phyloP scores from a whole-genome alignment of 2,113 vertebrate species.

The Blennius ocellaris region DNA sequence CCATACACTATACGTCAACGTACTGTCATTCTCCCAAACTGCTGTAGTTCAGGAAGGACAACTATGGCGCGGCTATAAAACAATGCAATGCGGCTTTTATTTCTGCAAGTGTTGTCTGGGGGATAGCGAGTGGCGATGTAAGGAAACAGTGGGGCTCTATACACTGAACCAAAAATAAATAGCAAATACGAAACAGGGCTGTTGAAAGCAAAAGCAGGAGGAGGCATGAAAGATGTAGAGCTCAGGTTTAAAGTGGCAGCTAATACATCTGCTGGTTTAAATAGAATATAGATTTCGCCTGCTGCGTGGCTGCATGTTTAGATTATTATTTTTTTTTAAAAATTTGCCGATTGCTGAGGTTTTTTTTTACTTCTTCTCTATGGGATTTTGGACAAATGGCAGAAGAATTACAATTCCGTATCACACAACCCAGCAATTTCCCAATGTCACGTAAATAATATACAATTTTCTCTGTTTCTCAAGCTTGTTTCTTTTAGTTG shows the following conservation, averaged over 20 bases:
- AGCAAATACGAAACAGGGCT: constrained; percentile 27
- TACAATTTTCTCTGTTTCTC: constrained; percentile 8
- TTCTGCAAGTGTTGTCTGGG: constrained; percentile 11
- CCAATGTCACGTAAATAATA: constrained; percentile 7
- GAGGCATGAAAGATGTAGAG: constrained; percentile 14
- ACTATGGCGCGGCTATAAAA: constrained; percentile 43
- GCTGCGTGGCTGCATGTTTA: constrained; percentile 4
- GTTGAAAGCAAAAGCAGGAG: constrained; percentile 29
- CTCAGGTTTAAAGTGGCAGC: constrained; percentile 31
- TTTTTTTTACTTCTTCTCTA: background rate
- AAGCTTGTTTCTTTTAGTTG: constrained; percentile 9
- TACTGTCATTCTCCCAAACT: constrained; percentile 59
- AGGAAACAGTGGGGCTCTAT: constrained; percentile 6
- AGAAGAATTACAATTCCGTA: constrained; percentile 3
- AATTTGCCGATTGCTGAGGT: too few species aligned
- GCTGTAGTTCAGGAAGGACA: constrained; percentile 43
- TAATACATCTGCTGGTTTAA: constrained; percentile 32
- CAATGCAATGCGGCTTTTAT: constrained; percentile 25
- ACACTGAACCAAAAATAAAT: constrained; percentile 4
- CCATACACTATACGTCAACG: constrained; percentile 58
- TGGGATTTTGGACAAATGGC: background rate
- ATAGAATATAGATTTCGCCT: constrained; percentile 33
- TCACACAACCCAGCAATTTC: background rate
- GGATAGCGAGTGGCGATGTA: background rate
- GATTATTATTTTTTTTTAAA: background rate